Percentiles rank a stretch among this genome's conserved stretches.
phyloP scores from a whole-genome alignment of 2,113 vertebrate genomes.

The Lonchura striata region DNA sequence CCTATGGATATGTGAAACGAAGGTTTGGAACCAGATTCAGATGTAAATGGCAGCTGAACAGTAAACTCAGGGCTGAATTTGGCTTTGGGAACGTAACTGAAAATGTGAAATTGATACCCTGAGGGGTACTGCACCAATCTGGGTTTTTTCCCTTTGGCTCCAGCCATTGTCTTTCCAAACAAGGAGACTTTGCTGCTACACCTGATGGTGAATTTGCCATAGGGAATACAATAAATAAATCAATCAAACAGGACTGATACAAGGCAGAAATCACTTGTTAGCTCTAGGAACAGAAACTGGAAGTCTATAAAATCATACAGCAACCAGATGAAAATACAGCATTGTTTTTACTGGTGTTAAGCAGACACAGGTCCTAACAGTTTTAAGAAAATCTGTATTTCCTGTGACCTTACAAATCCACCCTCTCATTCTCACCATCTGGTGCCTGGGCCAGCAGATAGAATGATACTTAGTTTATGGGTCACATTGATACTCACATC shows the following conservation, averaged over 20 bases:
- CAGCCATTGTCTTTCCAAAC: rapidly evolving
- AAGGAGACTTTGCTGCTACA: background rate
- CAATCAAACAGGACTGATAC: background rate
- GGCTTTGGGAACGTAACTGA: background rate
- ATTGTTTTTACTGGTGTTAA: background rate
- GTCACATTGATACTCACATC: background rate
- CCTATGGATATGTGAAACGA: background rate
- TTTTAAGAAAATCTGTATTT: background rate
- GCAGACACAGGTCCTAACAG: background rate
- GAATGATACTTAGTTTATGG: background rate
- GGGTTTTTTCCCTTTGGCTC: background rate
- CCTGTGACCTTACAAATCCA: background rate
- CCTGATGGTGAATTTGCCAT: background rate
- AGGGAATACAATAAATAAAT: background rate
- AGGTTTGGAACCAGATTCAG: background rate
- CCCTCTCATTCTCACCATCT: background rate
- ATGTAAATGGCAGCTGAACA: background rate
- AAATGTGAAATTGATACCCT: background rate
- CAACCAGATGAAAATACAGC: background rate
- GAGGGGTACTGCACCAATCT: rapidly evolving
- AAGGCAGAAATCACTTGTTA: background rate
- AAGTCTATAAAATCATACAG: background rate
- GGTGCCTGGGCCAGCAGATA: background rate
- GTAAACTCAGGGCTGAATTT: background rate
- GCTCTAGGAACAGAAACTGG: background rate